These are phyloP conservation scores for Callopanchax toddi DNA, from an alignment of 2,113 vertebrate genomes.

Conservation along the genomic window DNA sequence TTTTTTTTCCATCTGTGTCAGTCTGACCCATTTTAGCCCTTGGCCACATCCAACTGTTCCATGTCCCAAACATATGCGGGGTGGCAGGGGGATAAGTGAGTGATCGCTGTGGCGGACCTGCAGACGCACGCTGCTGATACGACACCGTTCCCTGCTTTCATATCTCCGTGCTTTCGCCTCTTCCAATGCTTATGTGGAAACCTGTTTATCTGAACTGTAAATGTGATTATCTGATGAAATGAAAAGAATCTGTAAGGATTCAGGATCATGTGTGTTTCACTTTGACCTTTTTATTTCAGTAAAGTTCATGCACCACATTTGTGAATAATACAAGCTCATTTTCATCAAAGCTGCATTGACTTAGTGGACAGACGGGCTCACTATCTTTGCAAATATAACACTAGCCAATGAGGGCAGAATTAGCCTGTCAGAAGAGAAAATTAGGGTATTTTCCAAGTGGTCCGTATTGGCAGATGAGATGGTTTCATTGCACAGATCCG, in stretches of 20 bases:
- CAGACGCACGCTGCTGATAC: conserved; percentile 72
- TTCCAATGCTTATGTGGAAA: conserved; percentile 26
- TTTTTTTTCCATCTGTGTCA: conserved; percentile 82
- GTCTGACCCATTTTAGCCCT: conserved; percentile 86
- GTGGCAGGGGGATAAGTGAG: conserved; percentile 80
- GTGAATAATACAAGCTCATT: not conserved
- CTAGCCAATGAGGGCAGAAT: conserved; percentile 46
- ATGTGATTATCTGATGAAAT: conserved; percentile 14
- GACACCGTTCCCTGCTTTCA: conserved; percentile 69
- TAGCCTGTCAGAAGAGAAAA: conserved; percentile 49
- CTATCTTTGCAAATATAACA: conserved; percentile 36
- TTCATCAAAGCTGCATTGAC: conserved; percentile 13
- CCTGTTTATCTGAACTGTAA: conserved; percentile 14
- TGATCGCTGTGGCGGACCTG: conserved; percentile 62
- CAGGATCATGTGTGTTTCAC: conserved; percentile 2
- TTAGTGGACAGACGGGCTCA: conserved; percentile 23
- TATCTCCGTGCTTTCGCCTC: conserved; percentile 37
- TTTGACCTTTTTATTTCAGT: not conserved
- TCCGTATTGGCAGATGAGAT: conserved; percentile 74
- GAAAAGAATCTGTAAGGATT: not conserved
- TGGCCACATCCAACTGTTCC: conserved; percentile 84
- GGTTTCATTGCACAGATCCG: conserved; percentile 74
- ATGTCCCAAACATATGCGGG: conserved; percentile 82
- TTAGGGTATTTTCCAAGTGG: conserved; percentile 54
- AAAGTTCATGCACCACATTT: not conserved